Conservation (phyloP, 2,888 invertebrate species). For the Conus canariensis region DNA sequence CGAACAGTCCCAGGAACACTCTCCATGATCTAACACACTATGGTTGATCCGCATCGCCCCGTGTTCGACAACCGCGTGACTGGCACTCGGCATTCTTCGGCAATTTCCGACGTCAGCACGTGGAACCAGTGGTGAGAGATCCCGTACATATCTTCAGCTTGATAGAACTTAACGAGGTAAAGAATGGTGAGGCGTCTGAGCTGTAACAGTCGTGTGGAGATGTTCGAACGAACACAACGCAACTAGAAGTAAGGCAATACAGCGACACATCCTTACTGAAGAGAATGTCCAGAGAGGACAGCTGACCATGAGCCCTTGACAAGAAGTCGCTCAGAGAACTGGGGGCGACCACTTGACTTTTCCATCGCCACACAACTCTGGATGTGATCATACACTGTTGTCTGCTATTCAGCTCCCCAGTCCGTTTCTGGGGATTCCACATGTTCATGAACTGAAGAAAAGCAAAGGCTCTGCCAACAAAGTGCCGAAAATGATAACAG, state of each 20-base stretch:
- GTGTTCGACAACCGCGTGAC: constrained; percentile 58
- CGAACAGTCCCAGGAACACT: constrained; percentile 53
- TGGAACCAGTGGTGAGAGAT: constrained; percentile 55
- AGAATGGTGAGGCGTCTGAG: constrained; percentile 53
- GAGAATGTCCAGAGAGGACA: not conserved
- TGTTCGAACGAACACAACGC: constrained; percentile 23
- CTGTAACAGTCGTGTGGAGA: constrained; percentile 52
- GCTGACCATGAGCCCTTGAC: not conserved
- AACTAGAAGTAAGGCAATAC: not conserved
- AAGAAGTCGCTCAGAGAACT: not conserved
- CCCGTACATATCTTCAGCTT: constrained; percentile 51
- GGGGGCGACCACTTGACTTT: not conserved
- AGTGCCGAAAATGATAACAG: too few species aligned
- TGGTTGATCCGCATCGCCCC: constrained; percentile 63
- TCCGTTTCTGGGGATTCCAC: not conserved
- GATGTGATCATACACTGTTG: not conserved
- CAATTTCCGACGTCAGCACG: constrained; percentile 47
- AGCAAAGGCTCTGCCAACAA: not conserved
- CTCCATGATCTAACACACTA: constrained; percentile 58
- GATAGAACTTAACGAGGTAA: constrained; percentile 58
- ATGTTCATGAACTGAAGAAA: not conserved
- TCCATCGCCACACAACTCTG: constrained; percentile 7
- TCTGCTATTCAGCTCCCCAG: not conserved
- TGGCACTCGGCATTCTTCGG: constrained; percentile 53
- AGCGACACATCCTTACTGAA: not conserved